These are phyloP conservation scores for Halcyon malimbica DNA, from an alignment of 2,113 vertebrate genomes.

Conservation along the genomic window DNA sequence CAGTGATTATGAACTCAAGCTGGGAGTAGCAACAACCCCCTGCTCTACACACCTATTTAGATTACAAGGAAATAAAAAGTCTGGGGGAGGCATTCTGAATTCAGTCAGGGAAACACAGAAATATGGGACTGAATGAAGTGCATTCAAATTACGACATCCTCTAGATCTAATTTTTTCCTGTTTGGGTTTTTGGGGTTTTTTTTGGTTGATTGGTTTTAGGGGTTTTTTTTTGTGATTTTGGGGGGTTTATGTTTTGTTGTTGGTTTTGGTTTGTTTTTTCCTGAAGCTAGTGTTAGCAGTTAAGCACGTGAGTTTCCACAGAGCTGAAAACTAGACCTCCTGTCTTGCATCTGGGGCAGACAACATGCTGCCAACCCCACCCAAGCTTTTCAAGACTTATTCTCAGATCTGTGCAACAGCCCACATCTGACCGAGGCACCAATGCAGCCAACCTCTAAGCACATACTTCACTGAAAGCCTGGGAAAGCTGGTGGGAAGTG, in stretches of 20 bases:
- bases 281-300: not conserved
- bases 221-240: not conserved
- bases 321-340: not conserved
- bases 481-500: not conserved
- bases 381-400: not conserved
- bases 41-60: not conserved
- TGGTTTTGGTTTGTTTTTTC: no score
- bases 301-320: not conserved
- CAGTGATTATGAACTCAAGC: not conserved
- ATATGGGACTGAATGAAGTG: not conserved
- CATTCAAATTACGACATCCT: not conserved
- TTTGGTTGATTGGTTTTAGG: no score
- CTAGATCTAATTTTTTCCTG: not conserved
- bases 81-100: not conserved
- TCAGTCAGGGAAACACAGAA: not conserved
- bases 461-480: not conserved
- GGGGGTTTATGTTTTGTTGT: no score
- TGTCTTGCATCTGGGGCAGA: not conserved
- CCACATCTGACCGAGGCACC: not conserved
- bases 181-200: not conserved
- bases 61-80: not conserved
- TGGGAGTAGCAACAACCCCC: not conserved
- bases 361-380: not conserved
- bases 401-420: not conserved
- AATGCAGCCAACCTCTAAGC: not conserved